Conservation (phyloP, 2,888 invertebrate species). For the Xestia rhomboidea region DNA sequence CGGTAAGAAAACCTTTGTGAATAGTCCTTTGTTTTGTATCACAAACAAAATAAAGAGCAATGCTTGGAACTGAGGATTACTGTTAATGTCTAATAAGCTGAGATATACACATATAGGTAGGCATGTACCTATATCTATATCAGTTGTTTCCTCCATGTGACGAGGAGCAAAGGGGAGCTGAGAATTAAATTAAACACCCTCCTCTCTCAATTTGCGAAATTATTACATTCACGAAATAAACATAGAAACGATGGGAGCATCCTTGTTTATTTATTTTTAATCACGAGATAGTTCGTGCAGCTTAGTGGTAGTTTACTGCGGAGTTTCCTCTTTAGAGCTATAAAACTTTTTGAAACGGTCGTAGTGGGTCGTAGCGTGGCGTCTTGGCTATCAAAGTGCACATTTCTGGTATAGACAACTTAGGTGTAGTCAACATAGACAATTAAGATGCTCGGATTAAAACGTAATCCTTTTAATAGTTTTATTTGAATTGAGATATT, state of each 20-base stretch:
- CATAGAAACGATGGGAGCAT: constrained; percentile 17
- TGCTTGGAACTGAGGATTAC: constrained; percentile 16
- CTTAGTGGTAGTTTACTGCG: constrained; percentile 14
- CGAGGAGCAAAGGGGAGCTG: constrained; percentile 48
- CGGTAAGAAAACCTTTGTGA: neutral
- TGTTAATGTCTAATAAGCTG: constrained; percentile 41
- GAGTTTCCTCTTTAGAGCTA: constrained; percentile 22
- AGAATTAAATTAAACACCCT: constrained; percentile 61
- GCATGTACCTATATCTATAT: neutral
- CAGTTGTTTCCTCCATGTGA: constrained; percentile 26
- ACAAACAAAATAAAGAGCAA: constrained; percentile 27
- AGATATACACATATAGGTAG: constrained; percentile 6
- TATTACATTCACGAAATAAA: constrained; percentile 56
- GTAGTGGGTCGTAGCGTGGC: constrained; percentile 19
- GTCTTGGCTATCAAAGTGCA: constrained; percentile 43
- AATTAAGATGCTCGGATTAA: neutral
- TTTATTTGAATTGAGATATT: neutral
- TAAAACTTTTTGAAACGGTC: constrained; percentile 41
- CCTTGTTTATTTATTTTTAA: constrained; percentile 55
- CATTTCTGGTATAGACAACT: constrained; percentile 19
- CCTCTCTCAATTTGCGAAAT: constrained; percentile 53
- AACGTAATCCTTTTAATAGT: neutral
- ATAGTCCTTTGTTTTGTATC: constrained; percentile 21
- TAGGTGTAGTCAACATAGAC: neutral
- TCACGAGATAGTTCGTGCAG: constrained; percentile 34